Conservation (phyloP, 2,113 vertebrate species). For the Planiliza haematocheilus region DNA sequence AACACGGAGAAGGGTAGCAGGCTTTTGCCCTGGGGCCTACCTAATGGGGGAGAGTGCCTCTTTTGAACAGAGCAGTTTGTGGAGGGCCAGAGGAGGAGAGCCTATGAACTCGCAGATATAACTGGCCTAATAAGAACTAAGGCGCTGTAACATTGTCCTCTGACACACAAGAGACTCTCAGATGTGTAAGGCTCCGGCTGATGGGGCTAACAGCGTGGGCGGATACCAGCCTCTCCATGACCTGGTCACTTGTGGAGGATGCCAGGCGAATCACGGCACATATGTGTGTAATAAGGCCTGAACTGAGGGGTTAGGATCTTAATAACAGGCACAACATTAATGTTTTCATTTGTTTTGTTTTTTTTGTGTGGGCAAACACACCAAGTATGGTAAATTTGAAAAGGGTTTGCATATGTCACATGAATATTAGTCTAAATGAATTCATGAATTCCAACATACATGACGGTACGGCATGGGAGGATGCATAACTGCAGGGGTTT, state of each 20-base stretch:
- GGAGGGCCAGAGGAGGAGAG: slow-evolving; percentile 69
- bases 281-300: slow-evolving; percentile 36
- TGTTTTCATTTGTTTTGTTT: not conserved
- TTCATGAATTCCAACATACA: slow-evolving; percentile 34
- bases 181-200: slow-evolving; percentile 43
- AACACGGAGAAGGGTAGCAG: slow-evolving; percentile 63
- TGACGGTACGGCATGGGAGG: slow-evolving; percentile 17
- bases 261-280: slow-evolving; percentile 57
- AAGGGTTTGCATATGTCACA: slow-evolving; percentile 24
- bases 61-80: slow-evolving; percentile 72
- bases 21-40: slow-evolving; percentile 62
- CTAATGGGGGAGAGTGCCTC: slow-evolving; percentile 61
- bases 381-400: slow-evolving; percentile 40
- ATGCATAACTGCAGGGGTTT: slow-evolving; percentile 43
- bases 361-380: slow-evolving; percentile 14
- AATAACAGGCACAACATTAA: slow-evolving; percentile 34
- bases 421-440: slow-evolving; percentile 7
- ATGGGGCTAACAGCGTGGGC: slow-evolving; percentile 57
- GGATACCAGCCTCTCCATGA: slow-evolving; percentile 55
- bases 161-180: slow-evolving; percentile 61
- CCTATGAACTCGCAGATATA: slow-evolving; percentile 71
- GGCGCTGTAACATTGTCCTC: slow-evolving; percentile 66
- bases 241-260: slow-evolving; percentile 72
- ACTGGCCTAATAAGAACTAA: slow-evolving; percentile 67
- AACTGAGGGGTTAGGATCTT: slow-evolving; percentile 13